Percentiles rank a stretch among this genome's conserved stretches.
Evolutionary conservation across 37 sponge, comb jelly and placozoan species (phyloP).

Genomic region (Lycopodina hypogea): DNA sequence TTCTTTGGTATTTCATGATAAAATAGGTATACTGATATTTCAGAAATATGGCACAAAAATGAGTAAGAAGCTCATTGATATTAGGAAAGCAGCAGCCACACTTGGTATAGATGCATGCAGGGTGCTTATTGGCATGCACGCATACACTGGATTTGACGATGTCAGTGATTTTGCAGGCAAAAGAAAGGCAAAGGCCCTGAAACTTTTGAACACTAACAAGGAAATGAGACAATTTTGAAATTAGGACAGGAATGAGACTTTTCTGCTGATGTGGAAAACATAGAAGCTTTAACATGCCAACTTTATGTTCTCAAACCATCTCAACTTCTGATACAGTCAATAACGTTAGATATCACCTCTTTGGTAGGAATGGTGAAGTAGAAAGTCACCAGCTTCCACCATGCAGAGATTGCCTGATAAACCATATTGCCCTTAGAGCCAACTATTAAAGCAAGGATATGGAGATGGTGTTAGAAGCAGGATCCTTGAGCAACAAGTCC

Average conservation of each 20-base stretch:
- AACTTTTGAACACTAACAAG: not conserved
- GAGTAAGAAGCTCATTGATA: not conserved
- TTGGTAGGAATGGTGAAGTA: not conserved
- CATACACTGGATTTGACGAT: conserved; percentile 33
- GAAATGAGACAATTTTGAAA: not conserved
- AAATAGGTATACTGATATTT: not conserved
- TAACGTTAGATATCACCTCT: not conserved
- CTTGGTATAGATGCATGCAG: no score
- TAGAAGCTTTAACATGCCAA: not conserved
- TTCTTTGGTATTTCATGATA: conserved; percentile 24
- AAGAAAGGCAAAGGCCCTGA: conserved; percentile 25
- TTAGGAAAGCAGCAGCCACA: conserved; percentile 8
- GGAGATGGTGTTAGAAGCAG: not conserved
- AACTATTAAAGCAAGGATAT: conserved; percentile 15
- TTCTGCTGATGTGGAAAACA: not conserved
- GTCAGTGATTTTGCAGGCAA: conserved; percentile 12
- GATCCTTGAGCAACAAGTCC: conserved; percentile 11
- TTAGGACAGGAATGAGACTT: conserved; percentile 13
- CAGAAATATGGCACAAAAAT: conserved; percentile 19
- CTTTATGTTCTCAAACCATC: not conserved
- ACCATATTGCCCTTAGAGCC: conserved; percentile 5
- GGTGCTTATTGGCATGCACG: no score
- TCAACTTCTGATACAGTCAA: no score
- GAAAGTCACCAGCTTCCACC: conserved; percentile 23
- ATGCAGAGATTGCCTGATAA: not conserved